These are phyloP conservation scores for human (Homo sapiens) DNA, from an alignment of 2,113 vertebrate species.

Conservation along the genomic window DNA sequence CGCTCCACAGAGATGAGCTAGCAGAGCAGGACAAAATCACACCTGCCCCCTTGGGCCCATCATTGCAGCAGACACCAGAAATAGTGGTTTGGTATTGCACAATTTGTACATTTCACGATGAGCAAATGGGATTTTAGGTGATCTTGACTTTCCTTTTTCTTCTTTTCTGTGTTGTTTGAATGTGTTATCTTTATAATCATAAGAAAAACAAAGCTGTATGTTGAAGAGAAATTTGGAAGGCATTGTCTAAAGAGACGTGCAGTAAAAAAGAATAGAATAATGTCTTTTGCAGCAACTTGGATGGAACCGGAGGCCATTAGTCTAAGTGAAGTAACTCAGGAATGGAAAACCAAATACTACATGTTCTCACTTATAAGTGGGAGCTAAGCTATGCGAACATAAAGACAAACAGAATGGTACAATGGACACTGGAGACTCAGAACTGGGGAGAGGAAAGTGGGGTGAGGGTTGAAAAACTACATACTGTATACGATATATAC, in stretches of 20 bases:
- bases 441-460: too few relatives aligned
- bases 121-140: neutral
- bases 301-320: too few relatives aligned
- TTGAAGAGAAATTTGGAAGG: neutral
- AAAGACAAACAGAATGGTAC: too few relatives aligned
- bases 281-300: too few relatives aligned
- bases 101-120: neutral
- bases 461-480: too few relatives aligned
- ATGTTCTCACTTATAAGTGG: too few relatives aligned
- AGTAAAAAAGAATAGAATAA: too few relatives aligned
- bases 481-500: too few relatives aligned
- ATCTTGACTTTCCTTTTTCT: neutral
- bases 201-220: neutral
- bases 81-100: neutral
- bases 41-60: neutral
- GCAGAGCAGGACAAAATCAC: neutral
- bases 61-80: neutral
- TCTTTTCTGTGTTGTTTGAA: neutral
- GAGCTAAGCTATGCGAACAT: too few relatives aligned
- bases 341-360: too few relatives aligned
- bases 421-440: too few relatives aligned
- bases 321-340: too few relatives aligned
- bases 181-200: neutral
- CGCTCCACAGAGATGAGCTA: accelerated
- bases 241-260: neutral